Base-by-base conservation (phyloP, 2,797 vertebrate species). In the Salmo trutta region DNA sequence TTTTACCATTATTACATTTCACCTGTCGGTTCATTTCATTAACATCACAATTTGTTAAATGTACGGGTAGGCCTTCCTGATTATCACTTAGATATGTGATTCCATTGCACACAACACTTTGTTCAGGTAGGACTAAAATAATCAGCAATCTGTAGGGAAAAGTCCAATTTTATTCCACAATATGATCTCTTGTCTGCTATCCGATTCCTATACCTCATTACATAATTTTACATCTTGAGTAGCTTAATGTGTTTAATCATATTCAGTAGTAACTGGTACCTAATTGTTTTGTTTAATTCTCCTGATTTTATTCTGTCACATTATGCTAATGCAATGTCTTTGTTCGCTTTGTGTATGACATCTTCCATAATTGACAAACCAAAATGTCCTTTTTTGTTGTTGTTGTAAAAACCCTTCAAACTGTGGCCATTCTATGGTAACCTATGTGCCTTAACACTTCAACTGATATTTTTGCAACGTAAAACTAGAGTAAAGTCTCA, bases 381-480 rank as follows among this genome's bases (percentile, higher is more conserved):
- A 91, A 91, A 93, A 93, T 85, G 83, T 56, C 8, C 8, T 73
- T 73, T 66, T n/a, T 52, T n/a, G 5, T 33, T 31, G 24, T 24
- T 33, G 33, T 3, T 88, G 82, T 82, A 66, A 86, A 86, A 87
- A 70, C 76, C 82, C 7, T 88, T 89, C 66, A 83, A 81, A 81
- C 75, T 79, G 85, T 88, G 84, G 84, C 86, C 83, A 88, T 74
- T 87, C 76, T 87, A 78, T 83, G 85, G 84, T 79, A 82, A 91
- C 87, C 83, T 64, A 93, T 93, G 94, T 94, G 94, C 94, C 94
- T 95, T 94, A 92, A 91, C 88, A 87, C 88, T 89, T 91, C 87
- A 90, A 90, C 84, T 88, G 88, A 88, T 90, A 79, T 80, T 76
- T 89, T 91, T 91, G 83, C 79, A 85, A 81, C 87, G 84, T 91